Evolutionary conservation across 2,888 invertebrate species (phyloP), one percentile per base, ranked within the genome.

Genomic region (Diplazon laetatorius): DNA sequence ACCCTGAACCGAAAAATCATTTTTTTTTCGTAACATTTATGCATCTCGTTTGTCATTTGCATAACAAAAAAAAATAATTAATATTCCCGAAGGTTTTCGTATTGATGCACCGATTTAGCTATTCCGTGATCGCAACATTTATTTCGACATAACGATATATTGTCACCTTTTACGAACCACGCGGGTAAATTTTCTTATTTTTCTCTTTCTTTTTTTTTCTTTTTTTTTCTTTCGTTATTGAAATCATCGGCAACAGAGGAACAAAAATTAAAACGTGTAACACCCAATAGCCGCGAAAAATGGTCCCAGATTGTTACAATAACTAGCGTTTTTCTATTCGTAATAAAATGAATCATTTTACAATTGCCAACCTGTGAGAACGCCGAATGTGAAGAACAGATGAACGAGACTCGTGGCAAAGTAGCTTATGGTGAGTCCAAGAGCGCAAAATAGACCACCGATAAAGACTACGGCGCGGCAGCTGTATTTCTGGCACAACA

Each of bases 381-480:
- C 93, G 39, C 95, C 95, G 82, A 95, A 95, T 59, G 95, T 95
- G 78, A 95, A 92, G 73, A 95, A 92, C 46, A 95, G 91, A 88
- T 95, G 95, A 69, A 94, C 88, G 65, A 95, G 90, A n/a, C 93
- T 94, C 5, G 93, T 94, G 78, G 95, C 95, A 89, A 95, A 95
- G 89, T 93, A 95, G 50, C 95, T 95, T 14, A 94, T 91, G 0
- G 94, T 94, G 60, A 95, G 93, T 12, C 95, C 95, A 0, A 94
- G 92, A 0, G 94, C 94, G 85, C 95, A 95, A 89, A 95, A 95
- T 57, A 95, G 90, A 0, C 95, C 95, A 0, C 95, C 95, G 68
- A 94, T 92, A 88, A 95, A 95, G 44, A 95, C 95, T 0, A 95
- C 95, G 2, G 93, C 90, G 0, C 95, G 92, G 80, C 95, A 95